These are phyloP conservation scores for Pseudopodoces humilis DNA, from an alignment of 2,113 vertebrate genomes.

Conservation along the genomic window DNA sequence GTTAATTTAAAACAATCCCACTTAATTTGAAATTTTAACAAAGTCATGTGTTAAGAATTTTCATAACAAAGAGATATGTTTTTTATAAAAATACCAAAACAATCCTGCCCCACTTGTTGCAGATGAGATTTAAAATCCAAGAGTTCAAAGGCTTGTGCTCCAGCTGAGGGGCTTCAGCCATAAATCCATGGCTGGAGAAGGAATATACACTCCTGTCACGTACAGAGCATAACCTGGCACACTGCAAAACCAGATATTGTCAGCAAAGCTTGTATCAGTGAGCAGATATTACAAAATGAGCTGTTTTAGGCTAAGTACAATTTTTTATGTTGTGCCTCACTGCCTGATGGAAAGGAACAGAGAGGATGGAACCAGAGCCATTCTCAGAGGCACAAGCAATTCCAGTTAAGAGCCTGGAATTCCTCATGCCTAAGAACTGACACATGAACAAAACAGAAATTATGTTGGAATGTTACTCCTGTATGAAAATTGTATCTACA, in stretches of 20 bases:
- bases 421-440: not conserved
- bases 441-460: not conserved
- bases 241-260: not conserved
- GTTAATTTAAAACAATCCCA: not conserved
- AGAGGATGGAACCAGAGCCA: not conserved
- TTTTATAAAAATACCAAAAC: not conserved
- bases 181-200: not conserved
- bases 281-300: not conserved
- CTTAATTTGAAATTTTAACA: not conserved
- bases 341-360: not conserved
- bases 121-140: not conserved
- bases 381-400: not conserved
- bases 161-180: not conserved
- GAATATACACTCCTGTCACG: not conserved
- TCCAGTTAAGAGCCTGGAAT: not conserved
- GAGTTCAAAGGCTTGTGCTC: not conserved
- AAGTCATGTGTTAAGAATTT: not conserved
- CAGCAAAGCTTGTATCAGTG: not conserved
- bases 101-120: not conserved
- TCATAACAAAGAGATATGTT: not conserved
- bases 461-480: not conserved
- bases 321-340: not conserved
- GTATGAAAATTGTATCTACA: not conserved
- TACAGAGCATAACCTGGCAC: not conserved
- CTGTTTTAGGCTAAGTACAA: not conserved